phyloP scores from a whole-genome alignment of 2,113 vertebrate species.

The Prunella fulvescens region DNA sequence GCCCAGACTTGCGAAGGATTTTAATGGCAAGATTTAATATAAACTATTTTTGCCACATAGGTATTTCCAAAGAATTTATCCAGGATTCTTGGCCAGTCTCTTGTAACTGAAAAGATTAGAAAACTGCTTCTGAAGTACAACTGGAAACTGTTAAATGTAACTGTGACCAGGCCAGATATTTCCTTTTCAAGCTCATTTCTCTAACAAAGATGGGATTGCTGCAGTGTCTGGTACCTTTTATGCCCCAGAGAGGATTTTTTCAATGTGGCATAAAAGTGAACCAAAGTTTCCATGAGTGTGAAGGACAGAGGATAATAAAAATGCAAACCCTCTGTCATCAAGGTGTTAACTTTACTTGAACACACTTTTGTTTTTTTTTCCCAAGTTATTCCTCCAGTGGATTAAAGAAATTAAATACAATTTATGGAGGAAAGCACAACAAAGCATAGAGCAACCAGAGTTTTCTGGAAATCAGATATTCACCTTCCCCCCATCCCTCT shows the following conservation, averaged over 20 bases:
- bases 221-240: not conserved
- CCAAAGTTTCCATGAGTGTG: not conserved
- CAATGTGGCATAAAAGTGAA: not conserved
- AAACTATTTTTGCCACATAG: not conserved
- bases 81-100: slow-evolving; percentile 6
- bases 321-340: not conserved
- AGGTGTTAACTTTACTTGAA: not conserved
- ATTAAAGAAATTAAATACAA: not conserved
- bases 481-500: rapidly evolving
- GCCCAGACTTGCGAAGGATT: not conserved
- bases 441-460: not conserved
- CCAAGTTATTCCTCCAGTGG: not conserved
- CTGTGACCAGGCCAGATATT: not conserved
- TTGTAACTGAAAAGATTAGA: not conserved
- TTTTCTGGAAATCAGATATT: not conserved
- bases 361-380: not conserved
- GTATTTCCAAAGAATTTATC: slow-evolving; percentile 15
- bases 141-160: not conserved
- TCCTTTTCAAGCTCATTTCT: not conserved
- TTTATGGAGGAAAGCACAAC: not conserved
- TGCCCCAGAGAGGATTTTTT: not conserved
- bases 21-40: not conserved
- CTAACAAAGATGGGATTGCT: not conserved
- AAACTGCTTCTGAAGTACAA: slow-evolving; percentile 15
- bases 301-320: not conserved